Evolutionary conservation across 2,797 vertebrate species (phyloP).

Genomic region (Sardinella longiceps): DNA sequence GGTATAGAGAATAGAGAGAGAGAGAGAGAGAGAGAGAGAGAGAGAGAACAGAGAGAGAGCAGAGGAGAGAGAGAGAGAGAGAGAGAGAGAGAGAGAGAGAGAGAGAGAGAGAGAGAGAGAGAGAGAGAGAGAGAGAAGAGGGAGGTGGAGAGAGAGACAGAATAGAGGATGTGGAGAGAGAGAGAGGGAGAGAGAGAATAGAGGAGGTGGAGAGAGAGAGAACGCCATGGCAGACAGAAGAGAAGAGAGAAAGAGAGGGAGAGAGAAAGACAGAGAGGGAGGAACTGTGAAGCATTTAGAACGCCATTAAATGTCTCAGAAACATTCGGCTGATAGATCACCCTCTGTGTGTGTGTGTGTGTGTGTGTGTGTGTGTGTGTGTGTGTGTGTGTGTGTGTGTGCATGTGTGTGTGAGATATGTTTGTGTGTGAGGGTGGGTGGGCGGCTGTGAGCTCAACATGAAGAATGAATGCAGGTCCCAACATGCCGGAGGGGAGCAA

Average conservation of each 20-base stretch:
- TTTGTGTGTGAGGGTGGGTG: constrained; percentile 27
- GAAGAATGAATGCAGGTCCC: background rate
- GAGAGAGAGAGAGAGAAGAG: constrained; percentile 40
- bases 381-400: constrained; percentile 42
- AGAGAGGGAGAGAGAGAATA: background rate
- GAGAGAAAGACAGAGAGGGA: background rate
- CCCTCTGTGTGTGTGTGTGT: constrained; percentile 62
- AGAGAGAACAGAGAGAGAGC: constrained; percentile 41
- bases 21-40: background rate
- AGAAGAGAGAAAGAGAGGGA: background rate
- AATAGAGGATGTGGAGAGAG: too few species aligned
- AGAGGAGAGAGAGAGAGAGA: too few species aligned
- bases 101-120: too few species aligned
- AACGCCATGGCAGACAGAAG: too few species aligned
- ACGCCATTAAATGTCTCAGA: constrained; percentile 68
- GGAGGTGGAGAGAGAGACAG: constrained; percentile 7
- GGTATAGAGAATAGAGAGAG: background rate
- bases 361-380: constrained; percentile 38
- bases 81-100: background rate
- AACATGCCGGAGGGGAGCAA: background rate
- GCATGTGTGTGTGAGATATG: background rate
- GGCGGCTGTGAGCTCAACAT: constrained; percentile 10
- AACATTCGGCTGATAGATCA: constrained; percentile 74
- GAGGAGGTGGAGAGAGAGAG: background rate
- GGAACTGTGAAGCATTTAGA: background rate